A percentile compares a stretch with the other conserved stretches of the same genome.
These are phyloP conservation scores for Enteromius mattozi DNA, from an alignment of 2,797 vertebrate genomes.

Conservation along the genomic window DNA sequence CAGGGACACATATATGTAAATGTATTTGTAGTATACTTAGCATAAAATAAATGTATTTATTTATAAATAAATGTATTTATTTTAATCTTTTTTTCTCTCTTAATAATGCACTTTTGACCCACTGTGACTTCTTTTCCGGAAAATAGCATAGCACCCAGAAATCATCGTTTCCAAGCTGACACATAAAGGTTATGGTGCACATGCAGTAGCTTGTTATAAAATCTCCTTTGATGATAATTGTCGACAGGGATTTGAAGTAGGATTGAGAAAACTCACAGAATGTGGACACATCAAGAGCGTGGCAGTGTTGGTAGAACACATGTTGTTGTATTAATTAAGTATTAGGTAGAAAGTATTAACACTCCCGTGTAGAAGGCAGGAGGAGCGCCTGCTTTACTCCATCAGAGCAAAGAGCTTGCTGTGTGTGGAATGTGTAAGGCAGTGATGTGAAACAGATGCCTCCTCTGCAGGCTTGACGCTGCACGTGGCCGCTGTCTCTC, in stretches of 20 bases:
- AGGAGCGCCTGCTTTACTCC: conserved; percentile 37
- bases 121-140: not conserved
- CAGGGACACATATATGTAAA: not conserved
- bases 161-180: conserved; percentile 18
- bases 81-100: not conserved
- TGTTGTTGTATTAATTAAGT: conserved; percentile 30
- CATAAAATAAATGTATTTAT: not conserved
- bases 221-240: not conserved
- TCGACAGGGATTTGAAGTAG: conserved; percentile 17
- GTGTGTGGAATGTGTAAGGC: conserved; percentile 46
- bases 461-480: conserved; percentile 60
- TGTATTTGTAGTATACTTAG: not conserved
- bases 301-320: not conserved
- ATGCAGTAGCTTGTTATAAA: conserved; percentile 17
- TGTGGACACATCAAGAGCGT: not conserved
- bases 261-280: not conserved
- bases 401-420: conserved; percentile 31
- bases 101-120: not conserved
- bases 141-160: not conserved
- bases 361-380: conserved; percentile 20
- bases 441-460: conserved; percentile 57
- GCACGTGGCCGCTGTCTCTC: conserved; percentile 52
- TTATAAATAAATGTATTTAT: not conserved
- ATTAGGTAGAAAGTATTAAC: not conserved
- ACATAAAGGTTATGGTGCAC: conserved; percentile 1